Percentiles rank a stretch among this genome's conserved stretches.
These are phyloP conservation scores for Progne subis DNA, from an alignment of 2,113 vertebrate genomes.

Conservation along the genomic window DNA sequence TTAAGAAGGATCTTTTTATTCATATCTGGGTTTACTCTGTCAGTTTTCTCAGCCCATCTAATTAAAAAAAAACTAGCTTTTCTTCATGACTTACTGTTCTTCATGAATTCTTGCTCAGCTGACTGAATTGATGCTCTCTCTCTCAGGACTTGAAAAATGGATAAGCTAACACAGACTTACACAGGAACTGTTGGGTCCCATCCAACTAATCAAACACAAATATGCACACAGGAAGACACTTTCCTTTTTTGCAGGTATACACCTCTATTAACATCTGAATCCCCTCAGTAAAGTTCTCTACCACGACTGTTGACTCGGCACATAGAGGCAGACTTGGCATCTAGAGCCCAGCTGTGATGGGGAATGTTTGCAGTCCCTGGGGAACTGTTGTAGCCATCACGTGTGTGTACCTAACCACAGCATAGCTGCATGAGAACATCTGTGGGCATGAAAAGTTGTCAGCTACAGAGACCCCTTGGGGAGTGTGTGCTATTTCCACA, in stretches of 20 bases:
- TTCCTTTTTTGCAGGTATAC: background rate
- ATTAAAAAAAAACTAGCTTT: background rate
- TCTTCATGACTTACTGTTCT: background rate
- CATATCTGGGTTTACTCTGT: background rate
- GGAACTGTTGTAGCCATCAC: background rate
- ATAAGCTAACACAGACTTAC: background rate
- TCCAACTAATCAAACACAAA: background rate
- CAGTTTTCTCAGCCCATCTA: background rate
- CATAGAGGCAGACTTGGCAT: background rate
- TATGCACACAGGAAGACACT: accelerated
- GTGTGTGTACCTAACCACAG: background rate
- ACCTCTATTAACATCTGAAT: background rate
- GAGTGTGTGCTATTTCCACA: background rate
- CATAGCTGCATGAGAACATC: background rate
- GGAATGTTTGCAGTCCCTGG: background rate
- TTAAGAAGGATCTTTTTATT: background rate
- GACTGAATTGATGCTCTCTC: background rate
- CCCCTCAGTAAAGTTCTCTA: background rate
- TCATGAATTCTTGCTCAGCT: background rate
- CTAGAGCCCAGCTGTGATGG: background rate
- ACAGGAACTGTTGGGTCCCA: background rate
- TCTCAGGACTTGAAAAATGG: background rate
- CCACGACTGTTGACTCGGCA: background rate
- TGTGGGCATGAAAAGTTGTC: background rate
- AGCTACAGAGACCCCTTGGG: background rate